Percentiles rank a stretch among this genome's conserved stretches.
Conservation (phyloP, 2,113 vertebrate genomes). For the Phyllostomus discolor region DNA sequence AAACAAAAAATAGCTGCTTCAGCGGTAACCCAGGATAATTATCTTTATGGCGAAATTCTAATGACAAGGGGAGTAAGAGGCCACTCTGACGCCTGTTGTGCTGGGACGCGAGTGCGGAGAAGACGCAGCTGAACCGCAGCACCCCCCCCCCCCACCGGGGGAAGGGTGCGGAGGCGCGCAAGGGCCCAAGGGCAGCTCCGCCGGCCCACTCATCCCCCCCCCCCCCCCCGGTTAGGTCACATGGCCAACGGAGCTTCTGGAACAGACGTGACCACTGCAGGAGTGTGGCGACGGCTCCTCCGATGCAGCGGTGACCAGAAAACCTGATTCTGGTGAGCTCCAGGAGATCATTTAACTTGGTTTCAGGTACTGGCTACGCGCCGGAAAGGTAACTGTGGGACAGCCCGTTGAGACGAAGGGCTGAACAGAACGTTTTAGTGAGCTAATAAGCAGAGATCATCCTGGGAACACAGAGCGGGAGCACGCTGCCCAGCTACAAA, state of each 20-base stretch:
- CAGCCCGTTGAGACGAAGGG: background rate
- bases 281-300: background rate
- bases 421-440: background rate
- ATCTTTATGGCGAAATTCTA: constrained; percentile 4
- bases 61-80: background rate
- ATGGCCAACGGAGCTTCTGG: background rate
- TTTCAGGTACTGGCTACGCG: background rate
- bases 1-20: background rate
- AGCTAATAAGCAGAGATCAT: background rate
- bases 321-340: background rate
- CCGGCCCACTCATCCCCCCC: background rate
- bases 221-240: background rate
- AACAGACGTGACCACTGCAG: background rate
- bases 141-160: background rate
- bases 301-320: background rate
- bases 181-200: background rate
- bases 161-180: background rate
- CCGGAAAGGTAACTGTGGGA: background rate
- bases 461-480: background rate
- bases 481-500: background rate
- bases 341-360: background rate
- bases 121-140: background rate
- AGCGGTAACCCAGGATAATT: background rate
- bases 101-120: background rate
- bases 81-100: background rate